Evolutionary conservation across 1,140 invertebrate genomes (phyloP), one percentile per base, ranked within the genome.

Genomic region (Drosophila ogumai): DNA sequence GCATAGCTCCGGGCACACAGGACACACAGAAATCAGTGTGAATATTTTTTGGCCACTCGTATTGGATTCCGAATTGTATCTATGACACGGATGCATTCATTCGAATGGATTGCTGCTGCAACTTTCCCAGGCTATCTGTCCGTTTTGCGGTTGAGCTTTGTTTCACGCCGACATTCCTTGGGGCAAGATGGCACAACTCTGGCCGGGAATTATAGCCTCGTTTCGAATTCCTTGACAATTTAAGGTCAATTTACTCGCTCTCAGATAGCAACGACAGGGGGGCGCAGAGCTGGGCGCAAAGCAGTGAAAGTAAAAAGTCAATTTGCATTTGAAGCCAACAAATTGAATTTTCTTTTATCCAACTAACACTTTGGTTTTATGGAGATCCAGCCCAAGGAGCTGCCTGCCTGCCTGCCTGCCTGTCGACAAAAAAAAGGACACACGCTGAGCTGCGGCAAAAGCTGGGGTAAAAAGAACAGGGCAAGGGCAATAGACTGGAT

Each of bases 321-420:
- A 82, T 82, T 75, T 78, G 60, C 80, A 82, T 74, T 68, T 82
- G 64, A 64, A 66, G 77, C 68, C 67, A 73, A 79, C 77, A 79
- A 79, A 79, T 79, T 79, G 77, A 79, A 79, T 79, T 79, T 79
- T 79, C 75, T 79, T 79, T 79, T 73, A 79, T 79, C 59, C 75
- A 73, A 78, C 75, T 78, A 78, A 78, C 75, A 79, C 75, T 79
- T 79, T 79, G 76, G 75, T 79, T 79, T 79, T 79, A 79, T 79
- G 66, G 52, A 64, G 52, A 71, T 69, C 66, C 67, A 59, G 22
- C 67, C 44, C 43, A 54, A 69, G 58, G 68, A 57, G 44, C 28
- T 49, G 59, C 38, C 46, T 28, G 32, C 8, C 32, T 32, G 44
- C n/a, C n/a, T n/a, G 22, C 3, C 44, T 47, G 44, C 22, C 44